Evolutionary conservation across 2,888 invertebrate genomes (phyloP).

Genomic region (Chrysolina oricalcia): DNA sequence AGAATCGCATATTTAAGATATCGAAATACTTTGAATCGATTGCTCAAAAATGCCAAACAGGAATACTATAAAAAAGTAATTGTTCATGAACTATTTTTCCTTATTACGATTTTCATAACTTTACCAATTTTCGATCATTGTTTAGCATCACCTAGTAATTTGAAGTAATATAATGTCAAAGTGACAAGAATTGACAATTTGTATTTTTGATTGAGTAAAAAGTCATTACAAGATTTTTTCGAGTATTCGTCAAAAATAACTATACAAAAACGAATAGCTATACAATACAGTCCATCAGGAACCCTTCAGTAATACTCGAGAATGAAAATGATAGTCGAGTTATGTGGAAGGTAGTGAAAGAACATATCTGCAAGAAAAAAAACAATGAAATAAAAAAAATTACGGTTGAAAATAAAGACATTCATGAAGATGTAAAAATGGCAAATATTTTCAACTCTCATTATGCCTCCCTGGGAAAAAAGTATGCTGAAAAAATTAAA

Average conservation of each 20-base stretch:
- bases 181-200: no score
- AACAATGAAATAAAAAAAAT: not conserved
- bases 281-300: not conserved
- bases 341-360: slow-evolving; percentile 1
- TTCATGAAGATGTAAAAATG: no score
- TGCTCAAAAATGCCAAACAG: not conserved
- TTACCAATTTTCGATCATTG: no score
- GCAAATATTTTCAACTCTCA: not conserved
- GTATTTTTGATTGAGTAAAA: no score
- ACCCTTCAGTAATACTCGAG: not conserved
- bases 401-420: not conserved
- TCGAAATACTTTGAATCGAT: not conserved
- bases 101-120: no score
- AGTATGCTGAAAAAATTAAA: not conserved
- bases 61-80: not conserved
- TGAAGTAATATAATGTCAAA: no score
- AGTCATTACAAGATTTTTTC: no score
- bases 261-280: not conserved
- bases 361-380: not conserved
- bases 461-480: slow-evolving; percentile 3
- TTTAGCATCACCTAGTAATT: no score
- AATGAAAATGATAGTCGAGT: not conserved
- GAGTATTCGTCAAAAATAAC: not conserved
- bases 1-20: not conserved
- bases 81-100: not conserved